Evolutionary conservation across 2,113 vertebrate species (phyloP), one percentile per base, ranked within the genome.

Genomic region (Chroicocephalus ridibundus): DNA sequence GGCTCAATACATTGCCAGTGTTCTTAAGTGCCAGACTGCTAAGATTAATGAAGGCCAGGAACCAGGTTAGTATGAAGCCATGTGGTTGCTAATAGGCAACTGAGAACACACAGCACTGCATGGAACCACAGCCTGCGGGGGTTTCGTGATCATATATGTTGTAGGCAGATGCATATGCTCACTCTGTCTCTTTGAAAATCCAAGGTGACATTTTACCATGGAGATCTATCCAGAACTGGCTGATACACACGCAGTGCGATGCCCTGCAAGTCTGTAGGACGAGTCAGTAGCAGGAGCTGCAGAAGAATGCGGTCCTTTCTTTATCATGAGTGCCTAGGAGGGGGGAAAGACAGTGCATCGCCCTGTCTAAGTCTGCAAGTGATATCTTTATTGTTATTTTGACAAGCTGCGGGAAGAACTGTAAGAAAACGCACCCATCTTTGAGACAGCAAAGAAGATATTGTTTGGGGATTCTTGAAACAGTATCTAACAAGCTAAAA

Each of bases 1-100:
- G 58, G 99, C 99, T 7, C 86, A 98, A 5, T 98, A 99, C 69
- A 94, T 99, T 71, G 97, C 97, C 55, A 83, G 62, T 29, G 54
- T 98, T 86, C 98, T 99, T 40, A 96, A 97, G 72, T 99, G 98
- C 96, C 97, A 94, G 68, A 64, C 95, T 40, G 36, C 94, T 7
- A 96, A 40, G 82, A 97, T 99, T 94, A 93, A 54, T 69, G 99
- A 99, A 93, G 98, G 98, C 90, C 38, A 98, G 25, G 99, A 99
- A 88, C 98, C 99, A 97, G 99, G 99, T 99, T 42, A 31, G 90
- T 93, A 46, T 54, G 42, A 70, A 34, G 27, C 64, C 34, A 42
- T 0, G 1, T 32, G 22, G 58, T 34, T 76, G 54, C 17, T 65
- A 9, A 44, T 8, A 66, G 85, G 51, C 57, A 86, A 18, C 40